phyloP scores from a whole-genome alignment of 2,797 vertebrate genomes.

The Cynopterus sphinx region DNA sequence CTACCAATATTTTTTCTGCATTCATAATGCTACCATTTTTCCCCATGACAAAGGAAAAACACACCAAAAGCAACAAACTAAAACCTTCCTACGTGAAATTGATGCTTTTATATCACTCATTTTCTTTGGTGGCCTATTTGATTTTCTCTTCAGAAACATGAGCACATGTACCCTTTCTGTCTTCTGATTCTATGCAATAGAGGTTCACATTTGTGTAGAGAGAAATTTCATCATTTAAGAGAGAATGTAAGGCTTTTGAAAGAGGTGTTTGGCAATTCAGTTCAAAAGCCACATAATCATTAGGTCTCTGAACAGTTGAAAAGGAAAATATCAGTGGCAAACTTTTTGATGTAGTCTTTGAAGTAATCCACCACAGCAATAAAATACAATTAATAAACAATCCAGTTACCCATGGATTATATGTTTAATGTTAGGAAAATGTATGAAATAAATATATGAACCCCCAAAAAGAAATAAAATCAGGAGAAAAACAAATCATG shows the following conservation, averaged over 20 bases:
- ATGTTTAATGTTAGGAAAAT: constrained; percentile 3
- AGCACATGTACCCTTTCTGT: not conserved
- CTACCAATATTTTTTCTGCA: not conserved
- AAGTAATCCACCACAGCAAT: not conserved
- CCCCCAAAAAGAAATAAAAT: not conserved
- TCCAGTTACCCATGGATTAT: not conserved
- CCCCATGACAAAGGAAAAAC: not conserved
- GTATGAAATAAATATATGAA: constrained; percentile 7
- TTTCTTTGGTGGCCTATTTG: not conserved
- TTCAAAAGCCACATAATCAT: not conserved
- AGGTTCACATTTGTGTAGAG: not conserved
- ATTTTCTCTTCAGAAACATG: constrained; percentile 36
- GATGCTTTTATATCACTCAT: not conserved
- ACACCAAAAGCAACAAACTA: not conserved
- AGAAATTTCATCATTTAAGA: not conserved
- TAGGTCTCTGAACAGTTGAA: not conserved
- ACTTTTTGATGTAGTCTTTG: not conserved
- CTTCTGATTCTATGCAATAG: not conserved
- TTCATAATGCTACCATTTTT: not conserved
- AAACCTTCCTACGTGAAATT: not conserved
- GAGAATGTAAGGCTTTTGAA: not conserved
- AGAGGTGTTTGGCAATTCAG: not conserved
- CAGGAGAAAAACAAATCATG: not conserved
- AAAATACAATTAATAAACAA: not conserved
- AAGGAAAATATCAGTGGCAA: constrained; percentile 6